Base-by-base conservation (phyloP, 2,113 vertebrate species). In the Sminthopsis crassicaudata region DNA sequence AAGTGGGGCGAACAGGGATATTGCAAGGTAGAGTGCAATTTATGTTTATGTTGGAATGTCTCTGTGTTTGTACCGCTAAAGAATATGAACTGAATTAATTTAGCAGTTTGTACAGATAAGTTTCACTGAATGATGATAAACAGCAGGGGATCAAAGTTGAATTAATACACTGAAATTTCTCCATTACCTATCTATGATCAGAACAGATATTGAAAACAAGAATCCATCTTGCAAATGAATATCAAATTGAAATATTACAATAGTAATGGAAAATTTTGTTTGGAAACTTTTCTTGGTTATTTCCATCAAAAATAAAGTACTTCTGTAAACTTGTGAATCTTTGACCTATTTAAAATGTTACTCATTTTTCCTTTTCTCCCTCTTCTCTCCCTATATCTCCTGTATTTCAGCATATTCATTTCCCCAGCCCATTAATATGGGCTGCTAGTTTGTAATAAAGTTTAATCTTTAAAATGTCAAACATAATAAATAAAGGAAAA, bases 391-490 rank as follows among this genome's bases (percentile, higher is more conserved):
- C 48, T 9, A 14, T 67, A 3, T 57, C 50, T 52, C 0, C 42
- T 95, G 0, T 27, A 95, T 95, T 97, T 92, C 54, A 67, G 53
- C 53, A 97, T 54, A 92, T n/a, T 50, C 2, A 52, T 96, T 97
- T 96, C 57, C 48, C 50, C 14, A 96, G 10, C 2, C 19, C 53
- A 57, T 26, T 96, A 93, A 67, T 88, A 92, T 88, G 95, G 22
- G 46, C n/a, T 96, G 54, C 22, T 53, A 55, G 22, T 94, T 91
- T 51, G 53, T 94, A 96, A 95, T 14, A 53, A 94, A 98, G 25
- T 6, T 93, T 93, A n/a, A 22, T 91, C 94, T 97, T 92, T 95
- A 90, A 97, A 97, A 97, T 90, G 36, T 95, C 93, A 97, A 97
- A 94, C 88, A 67, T 95, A 95, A 94, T 92, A 90, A 97, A 95